Percentiles rank a stretch among this genome's conserved stretches.
Conservation (phyloP, 2,888 invertebrate genomes). For the Hybos culiciformis region DNA sequence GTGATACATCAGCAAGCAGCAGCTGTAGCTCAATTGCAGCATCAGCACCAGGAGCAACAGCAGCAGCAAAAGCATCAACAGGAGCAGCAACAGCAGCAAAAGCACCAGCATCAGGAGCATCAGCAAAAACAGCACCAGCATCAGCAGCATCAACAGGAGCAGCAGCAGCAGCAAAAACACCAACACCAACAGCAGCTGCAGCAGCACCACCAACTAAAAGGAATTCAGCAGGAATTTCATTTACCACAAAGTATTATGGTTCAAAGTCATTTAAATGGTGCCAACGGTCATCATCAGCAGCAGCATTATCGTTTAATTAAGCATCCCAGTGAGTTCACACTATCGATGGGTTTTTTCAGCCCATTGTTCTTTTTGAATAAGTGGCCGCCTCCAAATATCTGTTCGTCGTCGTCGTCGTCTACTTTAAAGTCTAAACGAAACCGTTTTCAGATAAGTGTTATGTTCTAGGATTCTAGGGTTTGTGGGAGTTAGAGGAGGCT, state of each 20-base stretch:
- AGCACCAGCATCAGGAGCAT: constrained; percentile 3
- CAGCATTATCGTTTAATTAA: constrained; percentile 13
- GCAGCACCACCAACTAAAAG: constrained; percentile 17
- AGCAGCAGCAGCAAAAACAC: constrained; percentile 4
- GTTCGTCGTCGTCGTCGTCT: too few species aligned
- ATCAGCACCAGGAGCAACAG: neutral
- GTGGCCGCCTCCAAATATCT: too few species aligned
- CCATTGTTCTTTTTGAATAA: too few species aligned
- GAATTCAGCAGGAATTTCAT: neutral
- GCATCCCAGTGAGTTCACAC: constrained; percentile 15
- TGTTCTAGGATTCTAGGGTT: too few species aligned
- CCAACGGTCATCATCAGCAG: constrained; percentile 7
- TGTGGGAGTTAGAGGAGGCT: too few species aligned
- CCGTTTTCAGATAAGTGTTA: too few species aligned
- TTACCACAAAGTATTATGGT: neutral
- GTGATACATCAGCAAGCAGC: neutral
- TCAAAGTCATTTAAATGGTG: constrained; percentile 2
- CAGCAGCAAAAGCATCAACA: constrained; percentile 11
- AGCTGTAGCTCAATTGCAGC: neutral
- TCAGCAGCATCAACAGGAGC: constrained; percentile 7
- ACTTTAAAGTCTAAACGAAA: too few species aligned
- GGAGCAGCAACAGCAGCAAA: constrained; percentile 13
- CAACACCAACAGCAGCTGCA: constrained; percentile 4
- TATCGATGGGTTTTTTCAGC: too few species aligned
- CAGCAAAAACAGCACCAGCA: constrained; percentile 4